A percentile compares a stretch with the other conserved stretches of the same genome.
phyloP scores from a whole-genome alignment of 2,888 invertebrate genomes.

The Drosophila heteroneura region DNA sequence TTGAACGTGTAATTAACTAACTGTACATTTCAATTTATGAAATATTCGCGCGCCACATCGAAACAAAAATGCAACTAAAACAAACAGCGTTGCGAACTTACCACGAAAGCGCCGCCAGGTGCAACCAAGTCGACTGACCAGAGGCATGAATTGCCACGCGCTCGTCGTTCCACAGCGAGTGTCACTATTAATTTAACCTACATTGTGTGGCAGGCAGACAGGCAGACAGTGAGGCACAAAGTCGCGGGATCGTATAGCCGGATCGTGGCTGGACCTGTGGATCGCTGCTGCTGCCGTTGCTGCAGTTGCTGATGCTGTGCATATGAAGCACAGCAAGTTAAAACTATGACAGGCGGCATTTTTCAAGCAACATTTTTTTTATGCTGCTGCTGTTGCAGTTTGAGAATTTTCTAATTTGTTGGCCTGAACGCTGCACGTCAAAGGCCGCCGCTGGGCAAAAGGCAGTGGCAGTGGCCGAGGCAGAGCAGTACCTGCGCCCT shows the following conservation, averaged over 20 bases:
- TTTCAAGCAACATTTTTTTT: slow-evolving; percentile 38
- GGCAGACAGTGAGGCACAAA: slow-evolving; percentile 1
- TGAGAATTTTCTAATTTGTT: slow-evolving; percentile 65
- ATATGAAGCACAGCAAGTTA: slow-evolving; percentile 59
- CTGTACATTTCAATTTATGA: slow-evolving; percentile 80
- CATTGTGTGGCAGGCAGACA: slow-evolving; percentile 51
- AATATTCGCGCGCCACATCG: slow-evolving; percentile 54
- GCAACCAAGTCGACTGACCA: slow-evolving; percentile 31
- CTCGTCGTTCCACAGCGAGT: slow-evolving; percentile 52
- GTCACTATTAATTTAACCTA: slow-evolving; percentile 84
- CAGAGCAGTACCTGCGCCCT: slow-evolving; percentile 25
- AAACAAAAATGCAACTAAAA: slow-evolving; percentile 18
- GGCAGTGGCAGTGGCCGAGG: slow-evolving; percentile 2
- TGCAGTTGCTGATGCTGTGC: slow-evolving; percentile 26
- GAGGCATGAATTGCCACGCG: slow-evolving; percentile 56
- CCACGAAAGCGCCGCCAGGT: slow-evolving; percentile 67
- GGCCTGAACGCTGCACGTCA: slow-evolving; percentile 33
- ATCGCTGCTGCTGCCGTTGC: slow-evolving; percentile 5
- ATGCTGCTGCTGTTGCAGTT: slow-evolving; percentile 10
- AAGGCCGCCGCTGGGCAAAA: slow-evolving; percentile 47
- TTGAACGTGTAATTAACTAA: slow-evolving; percentile 81
- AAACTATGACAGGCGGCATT: slow-evolving; percentile 66
- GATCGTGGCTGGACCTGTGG: slow-evolving; percentile 14
- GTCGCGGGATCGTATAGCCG: slow-evolving; percentile 13
- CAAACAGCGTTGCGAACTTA: slow-evolving; percentile 37